These are phyloP conservation scores for Plutomurus gul DNA, from an alignment of 1,140 invertebrate species.

Conservation along the genomic window DNA sequence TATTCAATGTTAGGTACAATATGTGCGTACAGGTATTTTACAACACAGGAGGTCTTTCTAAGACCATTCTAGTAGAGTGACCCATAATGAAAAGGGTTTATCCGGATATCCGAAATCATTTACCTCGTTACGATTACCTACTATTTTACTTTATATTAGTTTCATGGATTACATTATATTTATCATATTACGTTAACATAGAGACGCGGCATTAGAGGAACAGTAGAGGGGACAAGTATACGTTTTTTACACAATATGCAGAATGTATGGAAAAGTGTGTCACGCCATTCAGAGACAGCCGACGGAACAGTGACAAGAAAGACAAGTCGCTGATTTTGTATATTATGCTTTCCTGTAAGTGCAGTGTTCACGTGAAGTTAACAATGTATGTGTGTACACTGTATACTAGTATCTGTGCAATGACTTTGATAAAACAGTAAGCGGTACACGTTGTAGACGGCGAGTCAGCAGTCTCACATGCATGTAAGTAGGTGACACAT, in stretches of 20 bases:
- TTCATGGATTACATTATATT: neutral
- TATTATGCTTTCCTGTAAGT: too few species aligned
- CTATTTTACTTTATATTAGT: neutral
- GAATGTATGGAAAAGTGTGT: neutral
- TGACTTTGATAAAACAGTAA: too few species aligned
- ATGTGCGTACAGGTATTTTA: too few species aligned
- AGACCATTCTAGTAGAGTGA: too few species aligned
- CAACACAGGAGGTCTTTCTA: too few species aligned
- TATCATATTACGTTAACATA: neutral
- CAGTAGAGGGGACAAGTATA: neutral
- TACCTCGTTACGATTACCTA: slow-evolving; percentile 14
- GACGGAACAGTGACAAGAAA: too few species aligned
- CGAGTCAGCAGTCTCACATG: neutral
- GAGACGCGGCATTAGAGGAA: neutral
- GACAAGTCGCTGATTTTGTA: neutral
- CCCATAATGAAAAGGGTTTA: slow-evolving; percentile 9
- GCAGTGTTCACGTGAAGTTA: too few species aligned
- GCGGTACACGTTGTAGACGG: too few species aligned
- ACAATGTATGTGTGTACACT: too few species aligned
- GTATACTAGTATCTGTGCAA: too few species aligned
- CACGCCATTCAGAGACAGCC: neutral
- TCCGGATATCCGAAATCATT: slow-evolving; percentile 24
- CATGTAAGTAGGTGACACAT: slow-evolving; percentile 4
- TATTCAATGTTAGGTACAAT: too few species aligned
- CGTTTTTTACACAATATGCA: neutral